Base-by-base conservation (phyloP, 2,797 vertebrate species). In the Acanthiza pusilla region DNA sequence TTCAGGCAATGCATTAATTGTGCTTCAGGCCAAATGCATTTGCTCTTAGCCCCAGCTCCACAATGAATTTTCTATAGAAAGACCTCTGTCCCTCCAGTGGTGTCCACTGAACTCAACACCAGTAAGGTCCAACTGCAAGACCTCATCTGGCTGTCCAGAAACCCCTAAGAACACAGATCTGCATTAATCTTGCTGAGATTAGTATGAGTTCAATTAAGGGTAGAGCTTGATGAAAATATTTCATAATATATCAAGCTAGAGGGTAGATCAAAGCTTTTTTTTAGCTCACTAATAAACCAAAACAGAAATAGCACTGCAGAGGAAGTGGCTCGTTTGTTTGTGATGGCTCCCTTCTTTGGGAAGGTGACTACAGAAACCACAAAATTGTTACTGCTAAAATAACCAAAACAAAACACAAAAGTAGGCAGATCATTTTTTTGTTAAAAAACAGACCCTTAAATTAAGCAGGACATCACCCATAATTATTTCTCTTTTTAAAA, bases 291-390 rank as follows among this genome's bases (percentile, higher is more conserved):
- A 93, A 88, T 88, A 91, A 93, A 91, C 20, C 58, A 74, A 79
- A 93, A 50, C 61, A 88, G 43, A 94, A 94, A 86, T 58, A 84
- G 38, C 50, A 54, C 26, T 32, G 54, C 51, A 86, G 57, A 91
- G 77, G 93, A 94, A 85, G 50, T n/a, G 74, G 60, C 29, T 65
- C 3, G 32, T 85, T 94, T 92, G 67, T 93, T 94, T 93, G 50
- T 65, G 80, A 91, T 86, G 74, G 61, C 71, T 89, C 38, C 11
- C 10, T 74, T 67, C 53, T 94, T 93, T 82, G 60, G 48, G 77
- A 94, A 95, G 93, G 88, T 78, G 83, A 94, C 36, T 85, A 63
- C 32, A 91, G 55, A 88, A 86, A 82, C 74, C 55, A 90, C 80
- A 73, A 48, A 60, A 53, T 71, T 76, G 76, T 73, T 73, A 53